These are phyloP conservation scores for Synanthedon tipuliformis DNA, from an alignment of 2,888 invertebrate genomes.

Conservation along the genomic window DNA sequence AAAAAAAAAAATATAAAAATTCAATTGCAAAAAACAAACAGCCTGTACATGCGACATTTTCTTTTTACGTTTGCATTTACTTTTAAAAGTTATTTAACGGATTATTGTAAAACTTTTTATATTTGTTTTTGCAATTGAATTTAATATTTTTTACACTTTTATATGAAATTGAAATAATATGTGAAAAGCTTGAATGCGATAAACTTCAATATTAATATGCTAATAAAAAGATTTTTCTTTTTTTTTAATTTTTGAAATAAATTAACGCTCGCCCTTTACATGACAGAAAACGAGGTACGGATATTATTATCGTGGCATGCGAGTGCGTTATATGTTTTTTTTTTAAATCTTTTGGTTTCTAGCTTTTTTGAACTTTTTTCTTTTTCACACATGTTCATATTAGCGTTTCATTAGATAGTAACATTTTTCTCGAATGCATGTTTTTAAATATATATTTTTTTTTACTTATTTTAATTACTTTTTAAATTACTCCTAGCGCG, in stretches of 20 bases:
- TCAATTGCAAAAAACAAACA: background rate
- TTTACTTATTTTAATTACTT: no score
- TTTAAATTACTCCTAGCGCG: no score
- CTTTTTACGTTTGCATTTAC: background rate
- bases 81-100: background rate
- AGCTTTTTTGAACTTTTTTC: slow-evolving; percentile 13
- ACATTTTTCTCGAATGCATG: background rate
- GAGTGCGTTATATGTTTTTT: slow-evolving; percentile 24
- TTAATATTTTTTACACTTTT: slow-evolving; percentile 7
- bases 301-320: slow-evolving; percentile 33
- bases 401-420: slow-evolving; percentile 20
- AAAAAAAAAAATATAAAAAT: background rate
- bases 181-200: slow-evolving; percentile 42
- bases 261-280: background rate
- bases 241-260: slow-evolving; percentile 21
- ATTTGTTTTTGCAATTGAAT: slow-evolving; percentile 1
- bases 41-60: background rate
- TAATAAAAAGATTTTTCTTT: slow-evolving; percentile 35
- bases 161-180: slow-evolving; percentile 5
- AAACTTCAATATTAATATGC: slow-evolving; percentile 46
- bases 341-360: slow-evolving; percentile 12
- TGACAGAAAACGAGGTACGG: slow-evolving; percentile 26
- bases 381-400: slow-evolving; percentile 52
- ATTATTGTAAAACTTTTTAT: background rate
- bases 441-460: background rate